phyloP scores from a whole-genome alignment of 2,113 vertebrate genomes.

The Mastomys natalensis region DNA sequence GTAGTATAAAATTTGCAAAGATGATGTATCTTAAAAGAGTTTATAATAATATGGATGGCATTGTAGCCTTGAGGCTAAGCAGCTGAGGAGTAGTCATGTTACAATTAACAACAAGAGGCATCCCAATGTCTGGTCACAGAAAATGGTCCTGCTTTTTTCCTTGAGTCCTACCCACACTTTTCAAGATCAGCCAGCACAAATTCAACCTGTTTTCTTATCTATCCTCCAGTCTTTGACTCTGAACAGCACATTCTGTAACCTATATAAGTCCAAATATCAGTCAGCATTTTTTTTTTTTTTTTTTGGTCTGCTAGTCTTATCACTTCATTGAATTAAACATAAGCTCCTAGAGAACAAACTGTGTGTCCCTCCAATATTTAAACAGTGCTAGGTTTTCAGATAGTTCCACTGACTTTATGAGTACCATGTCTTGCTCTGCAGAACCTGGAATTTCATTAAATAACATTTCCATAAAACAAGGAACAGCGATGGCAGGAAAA shows the following conservation, averaged over 20 bases:
- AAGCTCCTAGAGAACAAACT: not conserved
- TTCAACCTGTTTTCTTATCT: conserved; percentile 24
- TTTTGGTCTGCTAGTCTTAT: not conserved
- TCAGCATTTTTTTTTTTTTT: not conserved
- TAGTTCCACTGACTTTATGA: not conserved
- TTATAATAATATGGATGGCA: not conserved
- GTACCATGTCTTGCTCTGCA: conserved; percentile 2
- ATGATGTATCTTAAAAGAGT: not conserved
- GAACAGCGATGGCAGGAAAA: not conserved
- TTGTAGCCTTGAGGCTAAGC: not conserved
- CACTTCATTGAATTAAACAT: not conserved
- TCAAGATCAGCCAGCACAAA: not conserved
- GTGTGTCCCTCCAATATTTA: not conserved
- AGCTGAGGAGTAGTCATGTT: not conserved
- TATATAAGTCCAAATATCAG: not conserved
- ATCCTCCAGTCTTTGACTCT: not conserved
- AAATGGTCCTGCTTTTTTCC: not conserved
- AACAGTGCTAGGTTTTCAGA: conserved; percentile 1
- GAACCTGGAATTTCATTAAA: conserved; percentile 3
- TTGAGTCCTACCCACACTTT: not conserved
- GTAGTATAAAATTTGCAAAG: not conserved
- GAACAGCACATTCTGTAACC: not conserved
- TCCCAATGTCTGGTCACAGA: conserved; percentile 2
- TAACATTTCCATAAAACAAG: not conserved
- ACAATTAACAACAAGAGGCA: conserved; percentile 33